Evolutionary conservation across 37 sponge, comb jelly and placozoan species (phyloP).

Genomic region (Cliona cf. orientalis): DNA sequence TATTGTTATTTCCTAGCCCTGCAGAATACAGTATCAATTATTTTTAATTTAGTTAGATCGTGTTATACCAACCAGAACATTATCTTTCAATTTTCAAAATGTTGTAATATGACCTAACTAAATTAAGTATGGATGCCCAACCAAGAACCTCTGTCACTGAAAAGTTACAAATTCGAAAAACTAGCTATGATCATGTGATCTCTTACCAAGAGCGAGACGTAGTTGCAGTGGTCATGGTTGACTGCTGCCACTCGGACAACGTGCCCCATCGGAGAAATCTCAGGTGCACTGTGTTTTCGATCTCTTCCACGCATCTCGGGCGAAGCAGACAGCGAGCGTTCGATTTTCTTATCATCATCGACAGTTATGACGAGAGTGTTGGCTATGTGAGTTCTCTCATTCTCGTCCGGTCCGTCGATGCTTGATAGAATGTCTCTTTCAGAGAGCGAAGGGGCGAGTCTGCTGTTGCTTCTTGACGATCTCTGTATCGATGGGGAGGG

Average conservation of each 20-base stretch:
- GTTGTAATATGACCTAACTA: too few relatives aligned
- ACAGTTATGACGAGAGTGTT: neutral
- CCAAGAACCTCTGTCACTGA: too few relatives aligned
- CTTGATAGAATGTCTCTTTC: neutral
- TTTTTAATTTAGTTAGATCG: too few relatives aligned
- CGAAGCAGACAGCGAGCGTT: slow-evolving; percentile 16
- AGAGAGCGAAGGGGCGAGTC: neutral
- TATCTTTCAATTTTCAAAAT: too few relatives aligned
- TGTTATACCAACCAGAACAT: too few relatives aligned
- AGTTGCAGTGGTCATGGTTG: slow-evolving; percentile 49
- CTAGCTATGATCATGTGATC: neutral
- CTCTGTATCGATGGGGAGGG: neutral
- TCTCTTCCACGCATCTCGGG: neutral
- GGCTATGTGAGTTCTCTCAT: neutral
- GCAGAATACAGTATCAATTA: too few relatives aligned
- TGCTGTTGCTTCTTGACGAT: neutral
- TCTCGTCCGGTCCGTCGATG: neutral
- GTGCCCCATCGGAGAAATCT: neutral
- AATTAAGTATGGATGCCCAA: too few relatives aligned
- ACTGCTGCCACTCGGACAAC: slow-evolving; percentile 34
- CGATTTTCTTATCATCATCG: neutral
- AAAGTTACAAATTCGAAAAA: too few relatives aligned
- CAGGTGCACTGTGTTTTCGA: too few relatives aligned
- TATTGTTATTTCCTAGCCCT: too few relatives aligned
- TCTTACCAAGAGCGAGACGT: slow-evolving; percentile 46